phyloP scores from a whole-genome alignment of 1,140 invertebrate species.

The Cydia strobilella region DNA sequence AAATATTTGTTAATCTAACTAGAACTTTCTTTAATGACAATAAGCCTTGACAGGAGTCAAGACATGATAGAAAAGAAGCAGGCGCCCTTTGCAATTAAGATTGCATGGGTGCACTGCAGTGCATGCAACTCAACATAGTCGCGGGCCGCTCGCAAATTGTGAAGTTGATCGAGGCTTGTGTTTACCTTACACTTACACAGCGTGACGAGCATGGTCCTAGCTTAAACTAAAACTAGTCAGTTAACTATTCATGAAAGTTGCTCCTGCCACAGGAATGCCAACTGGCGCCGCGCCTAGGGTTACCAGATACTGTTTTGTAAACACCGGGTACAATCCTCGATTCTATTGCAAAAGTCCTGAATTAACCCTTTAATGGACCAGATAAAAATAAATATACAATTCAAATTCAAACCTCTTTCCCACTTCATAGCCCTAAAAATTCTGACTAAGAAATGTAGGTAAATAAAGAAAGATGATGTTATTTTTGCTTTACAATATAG shows the following conservation, averaged over 20 bases:
- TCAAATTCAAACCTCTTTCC: too few relatives aligned
- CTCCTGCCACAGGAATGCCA: conserved; percentile 63
- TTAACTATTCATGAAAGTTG: conserved; percentile 76
- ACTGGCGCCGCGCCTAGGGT: conserved; percentile 55
- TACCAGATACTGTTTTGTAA: not conserved
- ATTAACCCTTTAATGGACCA: too few relatives aligned
- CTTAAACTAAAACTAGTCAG: conserved; percentile 56
- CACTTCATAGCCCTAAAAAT: too few relatives aligned
- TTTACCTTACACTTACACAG: conserved; percentile 47
- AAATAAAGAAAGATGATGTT: too few relatives aligned
- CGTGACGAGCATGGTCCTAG: conserved; percentile 37
- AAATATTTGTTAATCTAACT: not conserved
- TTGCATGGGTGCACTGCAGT: too few relatives aligned
- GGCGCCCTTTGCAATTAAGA: not conserved
- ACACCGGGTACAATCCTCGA: not conserved
- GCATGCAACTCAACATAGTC: conserved; percentile 13
- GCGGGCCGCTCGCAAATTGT: conserved; percentile 2
- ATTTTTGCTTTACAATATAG: too few relatives aligned
- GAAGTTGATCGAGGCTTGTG: conserved; percentile 39
- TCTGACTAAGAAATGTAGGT: too few relatives aligned
- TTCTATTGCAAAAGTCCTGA: too few relatives aligned
- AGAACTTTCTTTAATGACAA: too few relatives aligned
- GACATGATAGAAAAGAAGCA: not conserved
- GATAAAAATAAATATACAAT: too few relatives aligned
- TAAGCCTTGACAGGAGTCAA: not conserved